Evolutionary conservation across 2,888 invertebrate genomes (phyloP).

Genomic region (Nebria salina): DNA sequence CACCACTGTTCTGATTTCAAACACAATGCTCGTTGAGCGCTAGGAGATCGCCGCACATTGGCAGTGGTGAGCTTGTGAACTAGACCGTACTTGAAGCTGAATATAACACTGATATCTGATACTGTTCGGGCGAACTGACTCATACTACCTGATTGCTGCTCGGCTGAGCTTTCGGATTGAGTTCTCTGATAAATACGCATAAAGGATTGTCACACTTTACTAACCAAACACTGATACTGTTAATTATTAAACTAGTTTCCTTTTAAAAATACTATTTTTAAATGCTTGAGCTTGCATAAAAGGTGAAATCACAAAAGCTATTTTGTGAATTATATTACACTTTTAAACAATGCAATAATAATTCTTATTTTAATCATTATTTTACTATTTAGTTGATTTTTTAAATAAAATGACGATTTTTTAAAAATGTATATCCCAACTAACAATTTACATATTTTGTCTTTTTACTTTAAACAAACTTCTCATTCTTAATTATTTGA

Average conservation of each 20-base stretch:
- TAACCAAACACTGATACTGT: constrained; percentile 19
- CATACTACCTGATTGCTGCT: constrained; percentile 22
- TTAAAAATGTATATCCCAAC: too few species aligned
- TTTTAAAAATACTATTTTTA: too few species aligned
- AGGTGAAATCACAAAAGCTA: too few species aligned
- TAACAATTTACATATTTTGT: too few species aligned
- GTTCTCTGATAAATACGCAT: constrained; percentile 21
- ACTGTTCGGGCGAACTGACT: constrained; percentile 18
- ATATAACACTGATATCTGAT: constrained; percentile 36
- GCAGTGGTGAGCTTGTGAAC: constrained; percentile 18
- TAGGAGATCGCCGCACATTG: constrained; percentile 7
- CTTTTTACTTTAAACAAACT: too few species aligned
- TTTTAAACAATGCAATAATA: too few species aligned
- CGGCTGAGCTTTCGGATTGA: constrained; percentile 17
- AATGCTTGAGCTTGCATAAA: too few species aligned
- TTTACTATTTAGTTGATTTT: too few species aligned
- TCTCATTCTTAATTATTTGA: neutral
- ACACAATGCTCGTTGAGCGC: constrained; percentile 2
- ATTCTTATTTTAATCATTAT: too few species aligned
- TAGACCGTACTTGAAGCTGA: constrained; percentile 32
- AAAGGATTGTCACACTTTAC: constrained; percentile 27
- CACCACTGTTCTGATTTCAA: constrained; percentile 24
- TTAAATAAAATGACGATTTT: too few species aligned
- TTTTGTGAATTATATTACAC: too few species aligned
- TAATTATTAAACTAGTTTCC: neutral